Conservation (phyloP, 2,113 vertebrate species). For the Apus apus region DNA sequence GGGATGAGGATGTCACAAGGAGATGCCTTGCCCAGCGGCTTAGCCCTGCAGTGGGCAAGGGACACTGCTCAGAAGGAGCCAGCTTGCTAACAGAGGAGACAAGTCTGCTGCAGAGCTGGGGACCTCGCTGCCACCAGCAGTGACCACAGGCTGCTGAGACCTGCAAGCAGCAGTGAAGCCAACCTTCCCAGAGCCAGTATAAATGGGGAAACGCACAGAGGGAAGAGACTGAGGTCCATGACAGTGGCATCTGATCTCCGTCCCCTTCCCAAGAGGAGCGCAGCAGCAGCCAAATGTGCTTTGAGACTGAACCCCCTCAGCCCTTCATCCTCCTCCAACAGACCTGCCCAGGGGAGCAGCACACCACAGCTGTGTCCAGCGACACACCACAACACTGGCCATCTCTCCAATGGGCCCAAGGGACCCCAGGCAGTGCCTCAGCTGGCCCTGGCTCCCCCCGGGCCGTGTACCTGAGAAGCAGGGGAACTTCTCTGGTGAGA, state of each 20-base stretch:
- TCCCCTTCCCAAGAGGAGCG: not conserved
- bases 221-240: not conserved
- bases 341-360: not conserved
- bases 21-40: not conserved
- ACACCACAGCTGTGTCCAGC: not conserved
- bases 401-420: not conserved
- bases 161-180: not conserved
- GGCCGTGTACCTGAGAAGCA: conserved; percentile 59
- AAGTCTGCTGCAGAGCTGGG: not conserved
- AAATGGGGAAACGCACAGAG: not conserved
- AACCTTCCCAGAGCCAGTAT: not conserved
- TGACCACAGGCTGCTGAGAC: fast-evolving
- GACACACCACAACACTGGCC: not conserved
- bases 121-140: not conserved
- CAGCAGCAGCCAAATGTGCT: not conserved
- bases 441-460: not conserved
- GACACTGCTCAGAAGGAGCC: not conserved
- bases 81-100: not conserved
- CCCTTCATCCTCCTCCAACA: not conserved
- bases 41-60: fast-evolving
- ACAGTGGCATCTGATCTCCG: not conserved
- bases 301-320: not conserved
- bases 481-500: conserved; percentile 30
- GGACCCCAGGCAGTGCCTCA: not conserved
- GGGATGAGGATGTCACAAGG: not conserved